Evolutionary conservation across 2,888 invertebrate genomes (phyloP).

Genomic region (Caenorhabditis sp.): DNA sequence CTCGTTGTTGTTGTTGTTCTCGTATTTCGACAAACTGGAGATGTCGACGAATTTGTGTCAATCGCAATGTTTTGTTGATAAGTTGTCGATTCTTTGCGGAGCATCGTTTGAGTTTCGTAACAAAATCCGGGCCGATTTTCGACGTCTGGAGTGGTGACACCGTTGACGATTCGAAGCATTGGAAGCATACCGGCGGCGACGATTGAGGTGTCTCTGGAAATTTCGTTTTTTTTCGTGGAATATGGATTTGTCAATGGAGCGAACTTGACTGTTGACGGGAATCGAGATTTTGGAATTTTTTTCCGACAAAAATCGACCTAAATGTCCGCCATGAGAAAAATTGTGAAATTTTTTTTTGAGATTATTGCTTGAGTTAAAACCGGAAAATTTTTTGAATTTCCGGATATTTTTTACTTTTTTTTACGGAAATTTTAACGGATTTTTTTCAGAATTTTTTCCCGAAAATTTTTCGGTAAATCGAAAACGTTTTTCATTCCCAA

Average conservation of each 20-base stretch:
- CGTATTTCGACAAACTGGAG: constrained; percentile 23
- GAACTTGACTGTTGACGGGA: background rate
- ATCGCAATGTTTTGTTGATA: constrained; percentile 18
- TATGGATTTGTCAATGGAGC: background rate
- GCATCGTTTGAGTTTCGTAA: background rate
- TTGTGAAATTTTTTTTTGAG: too few species aligned
- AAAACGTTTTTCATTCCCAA: too few species aligned
- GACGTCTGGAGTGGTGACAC: constrained; percentile 22
- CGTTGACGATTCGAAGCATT: constrained; percentile 53
- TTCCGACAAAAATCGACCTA: background rate
- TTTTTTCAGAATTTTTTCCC: too few species aligned
- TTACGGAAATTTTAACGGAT: too few species aligned
- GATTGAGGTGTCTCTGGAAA: constrained; percentile 62
- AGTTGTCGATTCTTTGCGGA: background rate
- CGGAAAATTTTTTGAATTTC: too few species aligned
- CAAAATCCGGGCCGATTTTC: background rate
- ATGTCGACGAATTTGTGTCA: constrained; percentile 9
- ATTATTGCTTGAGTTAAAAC: too few species aligned
- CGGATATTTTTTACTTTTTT: too few species aligned
- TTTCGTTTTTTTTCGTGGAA: background rate
- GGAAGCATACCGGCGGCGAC: constrained; percentile 66
- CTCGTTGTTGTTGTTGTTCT: background rate
- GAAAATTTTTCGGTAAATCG: too few species aligned
- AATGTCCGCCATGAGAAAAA: too few species aligned
- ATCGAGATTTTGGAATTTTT: background rate